phyloP scores from a whole-genome alignment of 2,113 vertebrate genomes.

The Grus americana region DNA sequence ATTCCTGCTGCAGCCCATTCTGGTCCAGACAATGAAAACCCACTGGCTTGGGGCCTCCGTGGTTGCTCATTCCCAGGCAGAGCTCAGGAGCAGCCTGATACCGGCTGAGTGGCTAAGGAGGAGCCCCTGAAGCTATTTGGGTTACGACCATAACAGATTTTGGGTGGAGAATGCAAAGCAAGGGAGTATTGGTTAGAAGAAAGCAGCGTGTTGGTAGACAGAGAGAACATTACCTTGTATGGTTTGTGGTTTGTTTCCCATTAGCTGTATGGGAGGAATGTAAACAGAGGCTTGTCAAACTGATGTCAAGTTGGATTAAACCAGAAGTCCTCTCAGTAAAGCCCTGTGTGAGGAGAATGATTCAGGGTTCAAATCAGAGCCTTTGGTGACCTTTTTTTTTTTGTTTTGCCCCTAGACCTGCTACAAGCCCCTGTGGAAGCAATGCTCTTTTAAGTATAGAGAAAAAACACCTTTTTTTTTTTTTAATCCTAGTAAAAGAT shows the following conservation, averaged over 20 bases:
- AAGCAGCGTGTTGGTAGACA: neutral
- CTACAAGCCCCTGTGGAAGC: neutral
- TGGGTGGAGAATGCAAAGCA: neutral
- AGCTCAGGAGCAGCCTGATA: neutral
- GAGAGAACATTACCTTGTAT: slow-evolving; percentile 31
- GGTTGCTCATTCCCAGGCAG: neutral
- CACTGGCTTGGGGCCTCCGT: rapidly evolving
- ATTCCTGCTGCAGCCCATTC: neutral
- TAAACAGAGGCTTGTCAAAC: slow-evolving; percentile 24
- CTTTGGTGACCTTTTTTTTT: neutral
- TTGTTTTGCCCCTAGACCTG: neutral
- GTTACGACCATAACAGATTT: neutral
- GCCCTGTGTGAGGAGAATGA: neutral
- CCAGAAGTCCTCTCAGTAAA: slow-evolving; percentile 14
- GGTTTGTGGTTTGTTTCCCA: slow-evolving; percentile 33
- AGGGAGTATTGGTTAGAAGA: neutral
- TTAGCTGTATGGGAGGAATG: slow-evolving; percentile 38
- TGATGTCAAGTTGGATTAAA: neutral
- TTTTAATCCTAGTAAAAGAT: neutral
- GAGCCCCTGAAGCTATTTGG: neutral
- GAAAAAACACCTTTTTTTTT: neutral
- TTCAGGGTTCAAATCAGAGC: neutral
- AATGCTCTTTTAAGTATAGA: neutral
- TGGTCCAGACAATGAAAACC: neutral
- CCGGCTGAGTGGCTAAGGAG: neutral